Evolutionary conservation across 2,797 vertebrate genomes (phyloP).

Genomic region (Oceanodroma leucorhoa): DNA sequence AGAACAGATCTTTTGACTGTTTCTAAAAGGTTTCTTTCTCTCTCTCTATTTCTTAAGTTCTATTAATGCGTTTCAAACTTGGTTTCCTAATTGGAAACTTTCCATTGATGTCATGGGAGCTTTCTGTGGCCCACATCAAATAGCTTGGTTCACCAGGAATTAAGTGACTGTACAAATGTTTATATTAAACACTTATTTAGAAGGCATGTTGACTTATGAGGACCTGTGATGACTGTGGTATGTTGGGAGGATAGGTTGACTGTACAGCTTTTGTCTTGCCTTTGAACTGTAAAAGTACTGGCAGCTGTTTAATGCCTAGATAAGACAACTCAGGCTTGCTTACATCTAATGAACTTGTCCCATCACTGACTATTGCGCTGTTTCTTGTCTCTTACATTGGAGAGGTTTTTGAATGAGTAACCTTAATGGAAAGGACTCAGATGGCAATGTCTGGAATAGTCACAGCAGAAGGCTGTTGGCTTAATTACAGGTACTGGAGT

Average conservation of each 20-base stretch:
- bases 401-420: background rate
- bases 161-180: conserved; percentile 58
- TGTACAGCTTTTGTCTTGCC: conserved; percentile 8
- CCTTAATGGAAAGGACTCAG: background rate
- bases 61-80: background rate
- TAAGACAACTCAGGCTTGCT: background rate
- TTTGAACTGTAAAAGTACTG: conserved; percentile 12
- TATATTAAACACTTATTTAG: conserved; percentile 47
- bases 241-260: conserved; percentile 22
- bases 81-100: conserved; percentile 30
- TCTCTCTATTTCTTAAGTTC: background rate
- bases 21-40: background rate
- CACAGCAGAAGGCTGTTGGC: background rate
- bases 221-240: conserved; percentile 13
- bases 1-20: background rate
- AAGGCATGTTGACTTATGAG: conserved; percentile 21
- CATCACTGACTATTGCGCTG: rapidly evolving
- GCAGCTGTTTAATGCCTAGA: background rate
- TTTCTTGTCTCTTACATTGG: background rate
- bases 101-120: conserved; percentile 26
- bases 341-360: background rate
- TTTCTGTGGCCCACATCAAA: conserved; percentile 21
- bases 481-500: conserved; percentile 39
- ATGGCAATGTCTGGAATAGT: background rate
- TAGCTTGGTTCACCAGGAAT: conserved; percentile 17